phyloP scores from a whole-genome alignment of 2,113 vertebrate species.

The Uropsilus gracilis region DNA sequence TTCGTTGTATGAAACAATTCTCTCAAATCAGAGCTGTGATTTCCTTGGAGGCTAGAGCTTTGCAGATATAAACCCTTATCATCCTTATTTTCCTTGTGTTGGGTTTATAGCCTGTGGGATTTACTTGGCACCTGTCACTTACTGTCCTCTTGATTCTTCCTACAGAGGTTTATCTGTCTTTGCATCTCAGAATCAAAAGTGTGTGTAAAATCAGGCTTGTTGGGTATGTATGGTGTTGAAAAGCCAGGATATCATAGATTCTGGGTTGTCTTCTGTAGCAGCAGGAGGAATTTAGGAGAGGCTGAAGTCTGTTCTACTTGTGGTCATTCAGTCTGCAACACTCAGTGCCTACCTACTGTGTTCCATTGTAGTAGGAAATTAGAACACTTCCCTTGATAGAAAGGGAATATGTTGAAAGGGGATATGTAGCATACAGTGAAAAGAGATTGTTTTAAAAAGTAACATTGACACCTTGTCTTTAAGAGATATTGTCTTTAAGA shows the following conservation, averaged over 20 bases:
- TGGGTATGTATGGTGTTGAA: not conserved
- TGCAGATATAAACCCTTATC: slow-evolving; percentile 9
- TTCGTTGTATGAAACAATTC: slow-evolving; percentile 35
- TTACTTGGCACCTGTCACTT: slow-evolving; percentile 62
- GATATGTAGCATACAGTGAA: too few relatives aligned
- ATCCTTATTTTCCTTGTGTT: slow-evolving; percentile 46
- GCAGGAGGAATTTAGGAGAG: not conserved
- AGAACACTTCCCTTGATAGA: not conserved
- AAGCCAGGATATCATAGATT: not conserved
- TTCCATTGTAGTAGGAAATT: not conserved
- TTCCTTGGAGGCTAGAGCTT: slow-evolving; percentile 44
- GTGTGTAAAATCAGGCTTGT: not conserved
- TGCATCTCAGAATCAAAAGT: slow-evolving; percentile 50
- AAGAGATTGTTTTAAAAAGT: not conserved
- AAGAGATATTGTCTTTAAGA: not conserved
- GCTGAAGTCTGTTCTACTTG: not conserved
- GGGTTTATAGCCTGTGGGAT: slow-evolving; percentile 59
- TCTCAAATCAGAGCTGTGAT: slow-evolving; percentile 1
- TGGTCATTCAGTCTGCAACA: not conserved
- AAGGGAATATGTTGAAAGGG: too few relatives aligned
- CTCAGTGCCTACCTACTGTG: not conserved
- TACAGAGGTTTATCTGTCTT: slow-evolving; percentile 31
- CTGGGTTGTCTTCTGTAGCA: not conserved
- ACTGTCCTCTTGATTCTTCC: slow-evolving; percentile 55
- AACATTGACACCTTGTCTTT: not conserved